These are phyloP conservation scores for Plecotus auritus DNA, from an alignment of 2,113 vertebrate genomes.

Conservation along the genomic window DNA sequence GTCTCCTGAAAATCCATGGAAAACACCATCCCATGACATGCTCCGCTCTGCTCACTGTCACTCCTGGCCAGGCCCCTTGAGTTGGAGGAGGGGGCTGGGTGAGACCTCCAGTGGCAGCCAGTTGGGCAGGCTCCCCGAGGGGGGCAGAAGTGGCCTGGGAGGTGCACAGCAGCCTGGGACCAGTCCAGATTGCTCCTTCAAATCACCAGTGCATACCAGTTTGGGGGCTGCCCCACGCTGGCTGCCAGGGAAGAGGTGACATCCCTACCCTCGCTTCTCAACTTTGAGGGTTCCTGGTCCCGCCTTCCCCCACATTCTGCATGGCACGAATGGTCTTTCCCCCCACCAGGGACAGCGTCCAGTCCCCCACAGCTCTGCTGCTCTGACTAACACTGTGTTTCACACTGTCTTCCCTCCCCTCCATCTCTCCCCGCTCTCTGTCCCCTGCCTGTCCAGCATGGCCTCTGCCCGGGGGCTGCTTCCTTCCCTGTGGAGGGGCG, in stretches of 20 bases:
- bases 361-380: conserved; percentile 44
- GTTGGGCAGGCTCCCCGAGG: neutral
- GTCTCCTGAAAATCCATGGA: conserved; percentile 80
- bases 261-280: conserved; percentile 1
- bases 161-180: neutral
- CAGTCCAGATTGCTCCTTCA: neutral
- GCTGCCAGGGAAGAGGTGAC: conserved; percentile 24
- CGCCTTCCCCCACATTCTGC: conserved; percentile 61
- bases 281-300: conserved; percentile 33
- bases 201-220: neutral
- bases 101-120: conserved; percentile 58
- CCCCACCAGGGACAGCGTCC: conserved; percentile 65
- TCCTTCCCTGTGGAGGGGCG: conserved; percentile 41
- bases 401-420: conserved; percentile 54
- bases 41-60: conserved; percentile 73
- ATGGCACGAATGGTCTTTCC: conserved; percentile 72
- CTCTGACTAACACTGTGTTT: conserved; percentile 78
- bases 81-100: conserved; percentile 4
- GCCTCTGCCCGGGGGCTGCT: conserved; percentile 33
- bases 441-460: conserved; percentile 64
- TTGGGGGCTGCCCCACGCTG: conserved; percentile 33
- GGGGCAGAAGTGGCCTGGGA: neutral
- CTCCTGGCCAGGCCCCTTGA: conserved; percentile 47
- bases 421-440: neutral
- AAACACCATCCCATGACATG: conserved; percentile 81